These are phyloP conservation scores for Dissostichus mawsoni DNA, from an alignment of 2,113 vertebrate species.

Conservation along the genomic window DNA sequence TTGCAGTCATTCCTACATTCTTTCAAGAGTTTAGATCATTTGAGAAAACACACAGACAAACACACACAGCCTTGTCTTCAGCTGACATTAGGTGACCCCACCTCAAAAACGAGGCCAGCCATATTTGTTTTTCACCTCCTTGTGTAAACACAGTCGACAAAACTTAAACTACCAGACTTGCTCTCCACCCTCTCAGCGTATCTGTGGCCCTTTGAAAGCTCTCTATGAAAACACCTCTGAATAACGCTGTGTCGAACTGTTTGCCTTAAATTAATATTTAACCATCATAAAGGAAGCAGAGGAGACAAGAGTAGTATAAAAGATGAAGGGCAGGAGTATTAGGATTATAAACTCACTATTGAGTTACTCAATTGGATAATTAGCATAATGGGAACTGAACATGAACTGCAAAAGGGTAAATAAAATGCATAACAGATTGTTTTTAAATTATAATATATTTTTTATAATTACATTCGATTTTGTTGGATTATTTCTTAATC, in stretches of 20 bases:
- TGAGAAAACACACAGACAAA: conserved; percentile 5
- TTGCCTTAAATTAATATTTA: neutral
- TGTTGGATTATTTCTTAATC: conserved; percentile 7
- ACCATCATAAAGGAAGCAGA: conserved; percentile 4
- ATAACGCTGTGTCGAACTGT: neutral
- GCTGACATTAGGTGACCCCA: conserved; percentile 18
- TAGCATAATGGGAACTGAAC: neutral
- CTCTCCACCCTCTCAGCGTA: conserved; percentile 7
- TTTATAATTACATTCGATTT: neutral
- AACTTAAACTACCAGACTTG: conserved; percentile 5
- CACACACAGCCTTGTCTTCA: conserved; percentile 20
- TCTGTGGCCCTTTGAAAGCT: neutral
- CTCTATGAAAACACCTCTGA: neutral
- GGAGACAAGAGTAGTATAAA: no score
- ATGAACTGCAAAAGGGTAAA: neutral
- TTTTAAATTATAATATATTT: neutral
- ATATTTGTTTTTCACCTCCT: conserved; percentile 63
- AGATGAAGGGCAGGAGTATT: neutral
- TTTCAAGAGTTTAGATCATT: neutral
- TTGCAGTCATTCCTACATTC: conserved; percentile 3
- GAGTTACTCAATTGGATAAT: neutral
- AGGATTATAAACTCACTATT: neutral
- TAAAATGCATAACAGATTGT: neutral
- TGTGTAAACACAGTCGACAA: conserved; percentile 38
- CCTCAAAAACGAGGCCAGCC: conserved; percentile 29